Percentiles rank a stretch among this genome's conserved stretches.
phyloP scores from a whole-genome alignment of 2,888 invertebrate genomes.

The Brenthis daphne region DNA sequence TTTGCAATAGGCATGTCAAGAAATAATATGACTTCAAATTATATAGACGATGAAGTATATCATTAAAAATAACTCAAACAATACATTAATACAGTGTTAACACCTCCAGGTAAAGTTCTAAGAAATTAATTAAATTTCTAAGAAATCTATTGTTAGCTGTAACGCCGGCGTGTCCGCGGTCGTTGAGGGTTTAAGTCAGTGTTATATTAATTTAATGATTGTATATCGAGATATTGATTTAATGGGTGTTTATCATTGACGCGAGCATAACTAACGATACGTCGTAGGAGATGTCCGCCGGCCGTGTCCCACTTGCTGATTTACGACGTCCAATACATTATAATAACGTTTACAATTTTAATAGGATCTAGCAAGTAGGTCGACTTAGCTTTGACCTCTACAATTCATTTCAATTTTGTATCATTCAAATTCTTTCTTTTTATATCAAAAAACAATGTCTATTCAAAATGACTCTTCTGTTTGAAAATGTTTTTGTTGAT shows the following conservation, averaged over 20 bases:
- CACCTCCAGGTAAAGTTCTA: too few species aligned
- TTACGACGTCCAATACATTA: constrained; percentile 13
- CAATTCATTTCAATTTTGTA: neutral
- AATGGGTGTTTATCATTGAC: constrained; percentile 1
- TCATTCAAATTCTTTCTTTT: neutral
- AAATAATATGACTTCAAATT: neutral
- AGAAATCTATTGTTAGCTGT: too few species aligned
- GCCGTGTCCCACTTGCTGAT: constrained; percentile 23
- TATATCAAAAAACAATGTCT: neutral
- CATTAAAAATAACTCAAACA: too few species aligned
- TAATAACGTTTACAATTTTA: constrained; percentile 9
- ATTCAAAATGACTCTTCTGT: too few species aligned
- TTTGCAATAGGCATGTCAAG: too few species aligned
- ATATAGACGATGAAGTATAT: neutral
- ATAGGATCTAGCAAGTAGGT: neutral
- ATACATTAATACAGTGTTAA: too few species aligned
- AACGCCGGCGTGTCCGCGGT: too few species aligned
- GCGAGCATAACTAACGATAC: neutral
- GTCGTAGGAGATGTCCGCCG: neutral
- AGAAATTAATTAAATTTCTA: too few species aligned
- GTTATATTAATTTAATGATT: neutral
- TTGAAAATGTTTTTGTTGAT: too few species aligned
- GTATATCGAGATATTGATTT: neutral
- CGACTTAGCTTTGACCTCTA: constrained; percentile 1
- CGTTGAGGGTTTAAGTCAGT: too few species aligned